Evolutionary conservation across 2,888 invertebrate species (phyloP), one percentile per base, ranked within the genome.

Genomic region (Catocala nupta): DNA sequence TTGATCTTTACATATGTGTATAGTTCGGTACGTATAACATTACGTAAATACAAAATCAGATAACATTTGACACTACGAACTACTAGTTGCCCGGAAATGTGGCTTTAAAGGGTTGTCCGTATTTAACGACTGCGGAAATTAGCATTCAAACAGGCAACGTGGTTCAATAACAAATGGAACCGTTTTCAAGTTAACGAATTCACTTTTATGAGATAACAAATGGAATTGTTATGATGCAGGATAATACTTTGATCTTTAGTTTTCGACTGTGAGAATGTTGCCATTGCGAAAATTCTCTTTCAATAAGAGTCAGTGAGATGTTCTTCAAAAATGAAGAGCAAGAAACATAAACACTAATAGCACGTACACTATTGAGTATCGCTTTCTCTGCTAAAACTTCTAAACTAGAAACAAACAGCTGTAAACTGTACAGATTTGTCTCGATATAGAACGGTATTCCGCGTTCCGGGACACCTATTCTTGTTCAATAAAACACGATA

Each of bases 201-300:
- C 73, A 77, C 76, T 78, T 73, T 74, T 69, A 65, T 55, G 73
- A 83, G 83, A 83, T 82, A 82, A 81, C 78, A 81, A 77, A 78
- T 74, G 68, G 71, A 80, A 80, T 81, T 80, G 80, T 78, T 81
- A 73, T 73, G 62, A 77, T 73, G 73, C 74, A 76, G 78, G 59
- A 70, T 66, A 61, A 72, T 55, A 62, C 65, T 73, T 81, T 73
- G 70, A 78, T 70, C 71, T 70, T 16, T 9, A 8, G 36, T 39
- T 39, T 39, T 39, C 36, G 36, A 9, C 36, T 8, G 36, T 7
- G 8, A 39, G 6, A 8, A 8, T 39, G 8, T 8, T 39, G n/a
- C 9, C 10, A 12, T 51, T 51, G 12, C 12, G 34, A 25, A 48
- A 48, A 48, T 48, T 48, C 48, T 8, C 36, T 50, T 50, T 50